Evolutionary conservation across 1,140 invertebrate genomes (phyloP), one percentile per base, ranked within the genome.

Genomic region (Oncopodura yosiiana): DNA sequence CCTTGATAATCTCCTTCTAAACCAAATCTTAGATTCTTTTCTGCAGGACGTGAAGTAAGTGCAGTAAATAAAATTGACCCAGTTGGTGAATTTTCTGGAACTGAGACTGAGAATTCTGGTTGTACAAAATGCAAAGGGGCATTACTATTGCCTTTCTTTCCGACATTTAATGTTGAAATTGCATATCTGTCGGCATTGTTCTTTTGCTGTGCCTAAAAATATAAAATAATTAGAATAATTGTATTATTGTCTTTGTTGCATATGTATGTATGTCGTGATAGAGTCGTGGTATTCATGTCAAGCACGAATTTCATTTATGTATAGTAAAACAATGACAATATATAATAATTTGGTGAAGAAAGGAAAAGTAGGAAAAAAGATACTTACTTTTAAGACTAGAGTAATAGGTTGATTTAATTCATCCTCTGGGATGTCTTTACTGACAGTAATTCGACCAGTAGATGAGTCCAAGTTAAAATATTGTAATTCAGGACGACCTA

Each of bases 131-230:
- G 72, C 4, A 78, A 61, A 71, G 76, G 75, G 66, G 65, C 69
- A 70, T 72, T 69, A 63, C 50, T 66, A 46, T 64, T 68, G 56
- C 71, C 75, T 64, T 71, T 74, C 62, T 75, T 69, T 14, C 75
- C 75, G 24, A 89, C 73, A 45, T 84, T 79, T 30, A 92, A 72
- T 0, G 88, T 91, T 4, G 86, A 82, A 51, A 91, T 70, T 3
- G 87, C 83, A 68, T 88, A 92, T 37, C 88, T 77, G 71, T 93
- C 90, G 0, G 80, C 73, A 74, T 94, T 93, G 69, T 94, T 87
- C 42, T 82, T 74, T 70, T 93, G 88, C 1, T 83, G 86, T 16
- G 87, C 86, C 80, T 88, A 69, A 2, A 66, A 65, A 39, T 3
- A 52, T 16, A 16, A 36, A 53, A 29, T 3, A 37, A 30, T 30